Evolutionary conservation across 2,113 vertebrate species (phyloP), one percentile per base, ranked within the genome.

Genomic region (Nibea coibor): DNA sequence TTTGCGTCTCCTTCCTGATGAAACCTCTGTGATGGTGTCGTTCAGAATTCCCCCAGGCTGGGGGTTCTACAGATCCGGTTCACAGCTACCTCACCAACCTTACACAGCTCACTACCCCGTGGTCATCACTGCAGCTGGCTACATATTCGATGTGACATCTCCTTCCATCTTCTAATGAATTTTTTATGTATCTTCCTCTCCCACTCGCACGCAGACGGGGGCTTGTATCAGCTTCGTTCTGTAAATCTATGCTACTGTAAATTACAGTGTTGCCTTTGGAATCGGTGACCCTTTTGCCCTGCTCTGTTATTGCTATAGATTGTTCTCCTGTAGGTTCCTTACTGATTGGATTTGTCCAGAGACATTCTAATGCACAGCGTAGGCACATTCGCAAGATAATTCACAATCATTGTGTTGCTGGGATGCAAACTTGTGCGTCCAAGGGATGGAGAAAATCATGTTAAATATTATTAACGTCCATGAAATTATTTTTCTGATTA

Each of bases 141-240:
- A 89, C 91, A 91, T 90, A 95, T 94, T 85, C 75, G 75, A 93
- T 93, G 89, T 95, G 95, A 95, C 94, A 93, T 94, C 90, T 94
- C 75, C 89, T 93, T 93, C 94, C 92, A 93, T 93, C 87, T 88
- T 74, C 88, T 83, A 87, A 94, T 96, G 90, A 91, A 96, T 95
- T 94, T 95, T 95, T 95, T 88, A 95, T 95, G 85, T 85, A 72
- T 82, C 86, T 81, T 85, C 87, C 89, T 88, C 78, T 90, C 68
- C 66, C 73, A 11, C 84, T 88, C 83, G 64, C 87, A 87, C 69
- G 75, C 87, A 86, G 75, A 85, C 54, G n/a, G 80, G 16, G 53
- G 61, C 50, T 81, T 6, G 15, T 67, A 76, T 76, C 79, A 66
- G 71, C 47, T 45, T 70, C 11, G 35, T 48, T 81, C 83, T 71